These are phyloP conservation scores for Microctenopoma stevenorrisi DNA, from an alignment of 2,797 vertebrate genomes.

Conservation along the genomic window DNA sequence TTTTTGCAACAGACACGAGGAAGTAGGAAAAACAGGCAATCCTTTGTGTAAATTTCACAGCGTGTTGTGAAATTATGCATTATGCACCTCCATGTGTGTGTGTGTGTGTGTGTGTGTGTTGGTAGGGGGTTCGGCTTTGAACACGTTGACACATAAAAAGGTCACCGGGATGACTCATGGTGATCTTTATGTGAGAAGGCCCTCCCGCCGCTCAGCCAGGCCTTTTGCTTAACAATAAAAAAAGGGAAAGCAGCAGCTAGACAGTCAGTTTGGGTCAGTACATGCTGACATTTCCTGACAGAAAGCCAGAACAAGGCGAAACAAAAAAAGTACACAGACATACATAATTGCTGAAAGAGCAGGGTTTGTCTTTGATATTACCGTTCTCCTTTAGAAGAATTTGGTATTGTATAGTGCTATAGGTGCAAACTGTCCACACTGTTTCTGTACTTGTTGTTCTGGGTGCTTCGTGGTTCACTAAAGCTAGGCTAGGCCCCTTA, in stretches of 20 bases:
- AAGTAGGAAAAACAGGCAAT: conserved; percentile 24
- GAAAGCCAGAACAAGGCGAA: conserved; percentile 67
- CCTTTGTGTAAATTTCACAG: conserved; percentile 27
- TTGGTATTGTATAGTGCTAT: no score
- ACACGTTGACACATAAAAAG: conserved; percentile 74
- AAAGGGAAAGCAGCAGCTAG: conserved; percentile 26
- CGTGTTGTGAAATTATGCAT: conserved; percentile 43
- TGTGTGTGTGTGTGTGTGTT: conserved; percentile 37
- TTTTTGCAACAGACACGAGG: conserved; percentile 31
- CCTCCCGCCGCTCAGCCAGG: conserved; percentile 68
- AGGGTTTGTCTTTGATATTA: conserved; percentile 51
- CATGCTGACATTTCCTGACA: conserved; percentile 76
- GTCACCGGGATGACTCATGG: conserved; percentile 77
- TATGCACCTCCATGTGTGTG: conserved; percentile 43
- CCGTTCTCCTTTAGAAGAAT: not conserved
- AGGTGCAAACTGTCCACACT: no score
- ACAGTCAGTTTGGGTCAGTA: conserved; percentile 68
- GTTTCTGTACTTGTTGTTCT: no score
- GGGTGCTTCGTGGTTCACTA: no score
- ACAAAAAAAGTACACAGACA: conserved; percentile 61
- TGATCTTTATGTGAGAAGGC: conserved; percentile 77
- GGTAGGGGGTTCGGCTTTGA: conserved; percentile 56
- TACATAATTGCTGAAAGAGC: conserved; percentile 64
- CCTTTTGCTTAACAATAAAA: conserved; percentile 45
- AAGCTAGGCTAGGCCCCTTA: no score